Percentiles rank a stretch among this genome's conserved stretches.
Conservation (phyloP, 2,797 vertebrate species). For the Morelia viridis region DNA sequence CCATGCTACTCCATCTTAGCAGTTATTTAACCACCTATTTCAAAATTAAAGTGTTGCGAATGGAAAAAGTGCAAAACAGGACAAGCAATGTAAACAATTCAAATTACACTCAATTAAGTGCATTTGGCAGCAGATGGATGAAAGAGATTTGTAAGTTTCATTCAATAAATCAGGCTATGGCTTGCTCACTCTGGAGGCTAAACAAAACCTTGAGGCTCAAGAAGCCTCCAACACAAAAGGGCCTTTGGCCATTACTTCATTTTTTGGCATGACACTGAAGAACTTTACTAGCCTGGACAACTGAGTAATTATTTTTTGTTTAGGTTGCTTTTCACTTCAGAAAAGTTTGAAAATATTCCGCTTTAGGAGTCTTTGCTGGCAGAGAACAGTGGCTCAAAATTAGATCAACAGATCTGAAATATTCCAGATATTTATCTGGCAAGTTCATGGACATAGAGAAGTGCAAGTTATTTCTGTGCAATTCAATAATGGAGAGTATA, state of each 20-base stretch:
- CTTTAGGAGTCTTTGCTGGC: background rate
- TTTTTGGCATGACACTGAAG: background rate
- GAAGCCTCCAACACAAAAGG: background rate
- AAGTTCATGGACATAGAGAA: background rate
- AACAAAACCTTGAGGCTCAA: background rate
- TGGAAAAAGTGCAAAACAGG: background rate
- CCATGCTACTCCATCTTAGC: background rate
- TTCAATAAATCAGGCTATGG: background rate
- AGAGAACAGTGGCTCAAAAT: background rate
- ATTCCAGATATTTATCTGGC: background rate
- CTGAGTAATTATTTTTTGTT: background rate
- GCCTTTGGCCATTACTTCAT: background rate
- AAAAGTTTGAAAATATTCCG: background rate
- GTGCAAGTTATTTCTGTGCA: background rate
- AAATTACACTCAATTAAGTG: background rate
- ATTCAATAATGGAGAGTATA: background rate
- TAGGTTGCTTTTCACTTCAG: too few species aligned
- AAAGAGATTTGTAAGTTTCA: background rate
- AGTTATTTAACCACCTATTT: background rate
- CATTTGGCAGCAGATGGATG: background rate
- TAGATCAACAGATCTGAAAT: background rate
- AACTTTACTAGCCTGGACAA: background rate
- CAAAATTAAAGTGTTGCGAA: background rate
- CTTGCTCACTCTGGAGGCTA: background rate
- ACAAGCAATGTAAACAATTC: background rate